Base-by-base conservation (phyloP, 1,140 invertebrate genomes). In the Diploscapter pachys region DNA sequence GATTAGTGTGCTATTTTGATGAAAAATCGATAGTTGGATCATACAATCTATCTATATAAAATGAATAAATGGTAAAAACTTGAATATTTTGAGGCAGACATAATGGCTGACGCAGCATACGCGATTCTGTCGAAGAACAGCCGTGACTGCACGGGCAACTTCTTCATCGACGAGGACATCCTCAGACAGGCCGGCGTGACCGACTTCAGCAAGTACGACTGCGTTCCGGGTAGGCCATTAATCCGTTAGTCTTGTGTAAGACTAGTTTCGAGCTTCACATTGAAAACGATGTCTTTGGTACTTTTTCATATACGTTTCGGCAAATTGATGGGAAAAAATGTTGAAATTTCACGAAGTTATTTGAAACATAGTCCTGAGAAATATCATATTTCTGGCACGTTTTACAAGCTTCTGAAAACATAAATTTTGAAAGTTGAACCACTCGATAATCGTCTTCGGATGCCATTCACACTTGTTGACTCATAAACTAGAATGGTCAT, bases 91-190 rank as follows among this genome's bases (percentile, higher is more conserved):
- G 31, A 59, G 57, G 91, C 92, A 0, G 93, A 96, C 73, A 98
- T 99, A 78, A 91, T 99, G 87, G 91, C 93, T 31, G 88, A 86
- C 77, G 78, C 82, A n/a, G 95, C 95, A 3, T 98, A 99, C 87
- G 89, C 90, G 4, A 91, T 98, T 80, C 86, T 98, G 4, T 90
- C 89, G 72, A 90, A 90, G 85, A 92, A 96, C 78, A 91, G 92
- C 9, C 90, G 89, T 83, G 88, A 87, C 2, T 89, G 89, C 80
- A 95, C 93, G 57, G 96, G 96, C 5, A 90, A 98, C 81, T 99
- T 98, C 87, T 90, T 90, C 49, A 91, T 98, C 75, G 97, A 99
- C 85, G 96, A 99, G 83, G 91, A 94, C 54, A 88, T 99, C 3
- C 86, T 99, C 0, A 90, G 86, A 82, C 88, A 89, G 50, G 91